These are phyloP conservation scores for Vicugna pacos DNA, from an alignment of 2,113 vertebrate genomes.

Conservation along the genomic window DNA sequence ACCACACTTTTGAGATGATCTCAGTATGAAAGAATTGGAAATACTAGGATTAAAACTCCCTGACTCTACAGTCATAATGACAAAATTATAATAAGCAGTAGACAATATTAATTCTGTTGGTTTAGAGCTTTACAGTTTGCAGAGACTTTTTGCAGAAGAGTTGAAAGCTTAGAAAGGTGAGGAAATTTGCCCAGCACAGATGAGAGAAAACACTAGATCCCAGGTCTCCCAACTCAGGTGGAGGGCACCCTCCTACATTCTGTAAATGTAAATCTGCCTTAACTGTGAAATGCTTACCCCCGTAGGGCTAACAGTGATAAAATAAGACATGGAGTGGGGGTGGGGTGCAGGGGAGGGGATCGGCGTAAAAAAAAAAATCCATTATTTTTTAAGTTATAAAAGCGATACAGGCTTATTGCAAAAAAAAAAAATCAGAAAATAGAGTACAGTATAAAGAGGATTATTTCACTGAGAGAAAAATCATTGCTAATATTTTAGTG, in stretches of 20 bases:
- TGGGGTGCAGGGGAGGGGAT: too few relatives aligned
- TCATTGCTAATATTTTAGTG: neutral
- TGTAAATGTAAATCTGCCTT: neutral
- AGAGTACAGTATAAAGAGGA: neutral
- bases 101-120: neutral
- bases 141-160: neutral
- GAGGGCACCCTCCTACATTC: neutral
- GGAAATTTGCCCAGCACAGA: neutral
- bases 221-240: neutral
- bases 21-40: neutral
- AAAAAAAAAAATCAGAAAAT: constrained; percentile 29
- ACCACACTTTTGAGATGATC: neutral
- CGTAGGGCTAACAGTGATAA: neutral
- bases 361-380: neutral
- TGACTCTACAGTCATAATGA: neutral
- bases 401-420: neutral
- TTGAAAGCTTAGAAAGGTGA: constrained; percentile 10
- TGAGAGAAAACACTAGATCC: neutral
- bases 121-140: constrained; percentile 5
- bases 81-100: neutral
- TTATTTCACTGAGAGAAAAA: neutral
- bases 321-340: neutral
- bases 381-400: constrained; percentile 27
- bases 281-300: neutral
- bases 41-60: neutral